Evolutionary conservation across 2,888 invertebrate species (phyloP), one percentile per base, ranked within the genome.

Genomic region (Pollenia amentaria): DNA sequence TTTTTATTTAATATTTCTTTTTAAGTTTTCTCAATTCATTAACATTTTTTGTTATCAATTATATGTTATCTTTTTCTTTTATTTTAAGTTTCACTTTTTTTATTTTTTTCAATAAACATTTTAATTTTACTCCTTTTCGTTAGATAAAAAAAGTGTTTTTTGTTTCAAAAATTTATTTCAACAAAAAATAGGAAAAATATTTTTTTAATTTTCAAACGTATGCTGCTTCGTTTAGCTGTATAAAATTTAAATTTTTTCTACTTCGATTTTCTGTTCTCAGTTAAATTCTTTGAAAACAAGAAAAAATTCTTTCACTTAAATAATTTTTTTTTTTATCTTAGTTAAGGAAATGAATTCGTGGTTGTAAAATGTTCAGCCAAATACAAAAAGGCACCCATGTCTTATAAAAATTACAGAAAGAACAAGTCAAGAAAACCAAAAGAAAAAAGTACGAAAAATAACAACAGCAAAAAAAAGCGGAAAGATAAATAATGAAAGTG

Each of bases 401-500:
- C 42, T 55, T 69, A 29, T 6, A 38, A 65, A 46, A 44, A 44
- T 73, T 55, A 78, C 67, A 78, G 69, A 51, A 51, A 16, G 16
- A 51, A 64, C 57, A 38, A 21, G 1, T 42, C 51, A 8, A 42
- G n/a, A 60, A 60, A 67, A 42, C 18, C 3, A 60, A 73, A 38
- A 72, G 14, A 44, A 42, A 18, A 57, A 16, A 46, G 55, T 38
- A 42, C 42, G 12, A 57, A 82, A 62, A 73, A 51, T 21, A 48
- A 73, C 40, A 72, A 29, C 29, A 29, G 6, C 29, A 29, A 29
- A 29, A 29, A 6, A 81, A 84, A 81, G 65, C 60, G 65, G 48
- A 75, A 82, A 62, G 51, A 75, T 82, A 86, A 84, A 88, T 86
- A 86, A 88, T 82, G 87, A 81, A 88, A 89, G 87, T 87, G 87